Evolutionary conservation across 2,888 invertebrate genomes (phyloP), one percentile per base, ranked within the genome.

Genomic region (Dioctria rufipes): DNA sequence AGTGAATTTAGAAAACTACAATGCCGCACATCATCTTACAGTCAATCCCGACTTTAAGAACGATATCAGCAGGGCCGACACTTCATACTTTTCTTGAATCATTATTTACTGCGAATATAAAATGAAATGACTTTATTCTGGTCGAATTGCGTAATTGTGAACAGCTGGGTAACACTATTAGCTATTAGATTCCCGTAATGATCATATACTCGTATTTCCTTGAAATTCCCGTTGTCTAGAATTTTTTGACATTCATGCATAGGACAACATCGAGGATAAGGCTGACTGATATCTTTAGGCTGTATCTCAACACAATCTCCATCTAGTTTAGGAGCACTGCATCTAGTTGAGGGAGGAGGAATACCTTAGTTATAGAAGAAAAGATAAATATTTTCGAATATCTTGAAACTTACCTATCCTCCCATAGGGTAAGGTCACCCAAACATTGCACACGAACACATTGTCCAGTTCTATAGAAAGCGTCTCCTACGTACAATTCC

Each of bases 201-300:
- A 84, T 88, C 86, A 63, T 86, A 87, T 0, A 86, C 87, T 40
- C 85, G 84, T 3, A 83, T 86, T 66, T 87, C 86, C 58, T 86
- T 85, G 67, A 85, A 81, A 8, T 84, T 84, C 1, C 86, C 86
- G 51, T 84, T 82, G 13, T 85, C 83, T 2, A 75, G 77, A 49
- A 85, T 84, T 9, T 84, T 85, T 79, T 84, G 86, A 82, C 88
- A 88, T 75, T 86, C 85, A 80, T 87, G 88, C 37, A 85, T 75
- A 1, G 88, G 88, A 81, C 88, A 88, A 54, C 88, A 88, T 25
- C 83, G 85, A 0, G 88, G 88, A 84, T 87, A 88, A 3, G 86
- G 83, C 80, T 85, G 85, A 40, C 83, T 81, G 73, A 86, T 85
- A 5, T 84, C 85, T 2, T 3, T n/a, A 9, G 85, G 81, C 3